Evolutionary conservation across 2,888 invertebrate genomes (phyloP), one percentile per base, ranked within the genome.

Genomic region (Scrobipalpa costella): DNA sequence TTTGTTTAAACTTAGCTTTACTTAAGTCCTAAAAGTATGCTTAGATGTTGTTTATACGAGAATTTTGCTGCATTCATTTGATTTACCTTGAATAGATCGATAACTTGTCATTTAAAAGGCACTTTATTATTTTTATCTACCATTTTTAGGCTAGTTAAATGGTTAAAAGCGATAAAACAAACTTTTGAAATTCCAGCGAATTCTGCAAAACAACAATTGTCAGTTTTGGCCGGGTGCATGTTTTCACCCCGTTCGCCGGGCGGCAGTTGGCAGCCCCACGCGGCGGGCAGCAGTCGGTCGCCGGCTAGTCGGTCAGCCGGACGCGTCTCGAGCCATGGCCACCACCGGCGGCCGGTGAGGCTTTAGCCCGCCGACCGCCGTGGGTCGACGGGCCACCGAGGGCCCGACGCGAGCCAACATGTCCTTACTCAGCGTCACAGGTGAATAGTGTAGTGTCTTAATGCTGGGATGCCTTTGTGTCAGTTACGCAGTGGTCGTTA

Each of bases 351-450:
- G 90, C 88, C 90, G 90, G 90, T 91, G 90, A 90, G 89, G 89
- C 88, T 84, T 83, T 88, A 87, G 89, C 90, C 90, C 90, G 90
- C 90, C 90, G 90, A 90, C 90, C 90, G 89, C 87, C 86, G 81
- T 87, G 90, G 88, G 90, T 90, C 90, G 90, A 89, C 90, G 90
- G 90, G 90, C 87, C 86, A 84, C 84, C 27, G 83, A 84, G 80
- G 83, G 75, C 71, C 73, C 83, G 78, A 82, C 79, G 77, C 76
- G 82, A 83, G 80, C 87, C 89, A 90, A 75, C 89, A 92, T 92
- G 92, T 92, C 92, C 84, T 88, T 92, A 82, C 91, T 92, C 85
- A 92, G 92, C 91, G 92, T 92, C 83, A 92, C 92, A 91, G 92
- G 92, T 92, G 50, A 52, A 21, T 21, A 61, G 76, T 78, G 80